Evolutionary conservation across 2,113 vertebrate genomes (phyloP), one percentile per base, ranked within the genome.

Genomic region (Embiotoca jacksoni): DNA sequence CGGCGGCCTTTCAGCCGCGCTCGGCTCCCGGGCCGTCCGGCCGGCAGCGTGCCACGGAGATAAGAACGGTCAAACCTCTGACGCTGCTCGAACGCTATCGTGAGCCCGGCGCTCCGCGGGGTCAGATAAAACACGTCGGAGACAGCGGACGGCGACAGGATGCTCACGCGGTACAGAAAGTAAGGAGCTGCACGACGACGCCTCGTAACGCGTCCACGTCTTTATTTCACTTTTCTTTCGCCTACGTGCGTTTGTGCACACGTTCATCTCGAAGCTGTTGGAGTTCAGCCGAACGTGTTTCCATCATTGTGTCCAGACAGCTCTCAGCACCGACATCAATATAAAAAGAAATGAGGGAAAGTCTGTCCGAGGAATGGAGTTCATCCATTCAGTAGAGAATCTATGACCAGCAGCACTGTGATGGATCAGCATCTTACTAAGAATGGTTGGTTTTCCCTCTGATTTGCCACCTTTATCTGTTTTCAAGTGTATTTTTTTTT

Each of bases 1-100:
- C 47, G 72, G 47, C 39, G 6, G 82, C 66, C 68, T 72, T 6
- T 72, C 46, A 75, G 66, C 68, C 41, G 10, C 0, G 33, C 80
- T 71, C 72, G 6, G 61, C 52, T 52, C 37, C 33, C 7, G 60
- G 23, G 23, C 23, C 23, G 23, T 23, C 71, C 41, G 62, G 71
- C 68, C 23, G 72, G 57, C 57, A 55, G 50, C 54, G 57, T 0
- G 46, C 10, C 23, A 23, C 23, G 23, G 23, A 16, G 90, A 92
- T 93, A 89, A 92, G 82, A 86, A 63, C 39, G 32, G 78, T 63
- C 77, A 69, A 82, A 73, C 59, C 37, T 71, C 53, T 75, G 85
- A 90, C 33, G 67, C 60, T 59, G 82, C 70, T 58, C 77, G 60
- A 82, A 78, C 36, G 32, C 69, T 85, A 83, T 80, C 77, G 36